Percentiles rank a stretch among this genome's conserved stretches.
Conservation (phyloP, 30 jellyfish, hydroid and myxozoan genomes). For the Hydractinia symbiolongicarpus region DNA sequence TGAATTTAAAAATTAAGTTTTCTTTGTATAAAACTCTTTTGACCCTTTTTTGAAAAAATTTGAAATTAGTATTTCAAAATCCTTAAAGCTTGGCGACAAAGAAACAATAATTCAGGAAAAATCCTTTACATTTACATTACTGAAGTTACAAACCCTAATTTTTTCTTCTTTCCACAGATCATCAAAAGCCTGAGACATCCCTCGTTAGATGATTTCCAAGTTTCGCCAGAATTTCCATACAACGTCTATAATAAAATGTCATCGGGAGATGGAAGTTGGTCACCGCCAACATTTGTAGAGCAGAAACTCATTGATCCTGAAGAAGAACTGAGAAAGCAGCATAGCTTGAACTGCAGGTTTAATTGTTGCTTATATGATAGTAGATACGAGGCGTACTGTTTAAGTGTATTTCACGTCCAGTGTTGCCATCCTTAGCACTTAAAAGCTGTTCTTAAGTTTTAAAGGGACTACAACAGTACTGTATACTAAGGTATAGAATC, state of each 20-base stretch:
- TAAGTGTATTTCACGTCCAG: no score
- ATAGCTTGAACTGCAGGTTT: slow-evolving; percentile 62
- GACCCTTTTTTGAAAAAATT: no score
- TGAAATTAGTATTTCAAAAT: no score
- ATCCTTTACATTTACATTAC: no score
- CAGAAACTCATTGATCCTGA: slow-evolving; percentile 48
- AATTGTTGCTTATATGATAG: background rate
- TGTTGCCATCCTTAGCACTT: background rate
- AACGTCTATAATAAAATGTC: slow-evolving; percentile 56
- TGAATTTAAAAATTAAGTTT: no score
- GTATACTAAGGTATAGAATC: no score
- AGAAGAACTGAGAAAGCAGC: slow-evolving; percentile 45
- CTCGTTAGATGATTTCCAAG: slow-evolving; percentile 38
- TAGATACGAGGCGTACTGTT: background rate
- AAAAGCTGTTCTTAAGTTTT: background rate
- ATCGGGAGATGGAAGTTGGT: slow-evolving; percentile 67
- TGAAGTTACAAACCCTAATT: background rate
- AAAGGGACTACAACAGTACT: background rate
- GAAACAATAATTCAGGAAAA: no score
- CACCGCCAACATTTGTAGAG: slow-evolving; percentile 75
- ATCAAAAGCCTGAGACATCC: background rate
- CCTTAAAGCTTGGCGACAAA: no score
- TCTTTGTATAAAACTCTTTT: no score
- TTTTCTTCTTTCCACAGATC: background rate
- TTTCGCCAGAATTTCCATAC: slow-evolving; percentile 73